Evolutionary conservation across 2,797 vertebrate genomes (phyloP).

Genomic region (Amblyraja radiata): DNA sequence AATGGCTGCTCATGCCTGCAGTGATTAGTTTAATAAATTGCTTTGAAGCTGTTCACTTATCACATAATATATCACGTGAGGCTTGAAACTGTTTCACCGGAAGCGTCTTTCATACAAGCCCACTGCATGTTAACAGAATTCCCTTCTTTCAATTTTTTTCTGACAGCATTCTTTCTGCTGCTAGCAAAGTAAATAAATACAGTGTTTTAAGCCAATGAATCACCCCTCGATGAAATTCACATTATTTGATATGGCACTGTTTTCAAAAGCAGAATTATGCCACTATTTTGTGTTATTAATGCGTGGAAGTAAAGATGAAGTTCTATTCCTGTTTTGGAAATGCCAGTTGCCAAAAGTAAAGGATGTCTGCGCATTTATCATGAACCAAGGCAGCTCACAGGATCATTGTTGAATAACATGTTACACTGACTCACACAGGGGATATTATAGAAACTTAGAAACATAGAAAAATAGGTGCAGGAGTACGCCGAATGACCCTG

Average conservation of each 20-base stretch:
- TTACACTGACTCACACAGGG: background rate
- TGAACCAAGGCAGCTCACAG: background rate
- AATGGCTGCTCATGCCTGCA: background rate
- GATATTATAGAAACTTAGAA: background rate
- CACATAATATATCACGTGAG: background rate
- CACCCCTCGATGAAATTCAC: background rate
- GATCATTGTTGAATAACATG: background rate
- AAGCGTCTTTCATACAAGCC: background rate
- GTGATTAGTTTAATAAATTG: background rate
- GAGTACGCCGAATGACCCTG: no score
- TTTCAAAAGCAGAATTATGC: background rate
- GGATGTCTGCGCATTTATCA: no score
- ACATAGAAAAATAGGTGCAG: no score
- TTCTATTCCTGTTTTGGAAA: no score
- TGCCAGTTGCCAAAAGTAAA: no score
- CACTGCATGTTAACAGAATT: background rate
- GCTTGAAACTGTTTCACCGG: background rate
- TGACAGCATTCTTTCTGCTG: background rate
- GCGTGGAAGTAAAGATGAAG: no score
- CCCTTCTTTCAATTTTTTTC: background rate
- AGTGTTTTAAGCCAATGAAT: background rate
- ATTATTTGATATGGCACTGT: background rate
- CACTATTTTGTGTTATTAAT: no score
- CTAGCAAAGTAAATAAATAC: background rate
- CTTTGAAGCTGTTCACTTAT: background rate